A percentile compares a stretch with the other conserved stretches of the same genome.
Evolutionary conservation across 2,113 vertebrate genomes (phyloP).

Genomic region (Tinamus guttatus): DNA sequence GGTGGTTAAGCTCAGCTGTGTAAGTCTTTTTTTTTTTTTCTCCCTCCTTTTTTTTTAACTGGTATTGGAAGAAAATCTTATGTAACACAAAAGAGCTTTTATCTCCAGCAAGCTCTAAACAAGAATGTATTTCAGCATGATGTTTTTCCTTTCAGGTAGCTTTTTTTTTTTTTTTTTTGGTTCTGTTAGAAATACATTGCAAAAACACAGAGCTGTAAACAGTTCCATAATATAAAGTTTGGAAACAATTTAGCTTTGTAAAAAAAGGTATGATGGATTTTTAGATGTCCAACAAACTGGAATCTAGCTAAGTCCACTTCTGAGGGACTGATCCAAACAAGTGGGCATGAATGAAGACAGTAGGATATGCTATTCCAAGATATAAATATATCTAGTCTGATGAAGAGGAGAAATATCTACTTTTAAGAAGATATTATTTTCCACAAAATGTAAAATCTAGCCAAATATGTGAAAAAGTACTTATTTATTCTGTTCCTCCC

Average conservation of each 20-base stretch:
- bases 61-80: neutral
- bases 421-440: neutral
- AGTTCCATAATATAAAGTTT: neutral
- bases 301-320: neutral
- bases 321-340: neutral
- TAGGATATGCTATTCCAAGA: fast-evolving
- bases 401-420: neutral
- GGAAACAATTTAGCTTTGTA: neutral
- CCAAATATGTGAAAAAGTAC: neutral
- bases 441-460: neutral
- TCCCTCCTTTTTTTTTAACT: neutral
- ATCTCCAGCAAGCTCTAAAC: neutral
- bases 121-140: neutral
- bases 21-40: neutral
- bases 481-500: neutral
- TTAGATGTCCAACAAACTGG: neutral
- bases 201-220: neutral
- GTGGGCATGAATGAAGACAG: neutral
- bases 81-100: neutral
- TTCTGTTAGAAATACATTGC: neutral
- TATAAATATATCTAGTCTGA: neutral
- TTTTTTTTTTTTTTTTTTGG: neutral
- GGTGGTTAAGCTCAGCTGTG: neutral
- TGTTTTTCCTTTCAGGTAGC: neutral
- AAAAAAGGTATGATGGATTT: neutral